Evolutionary conservation across 23 tunicate genomes (phyloP).

Genomic region (Styela clava): DNA sequence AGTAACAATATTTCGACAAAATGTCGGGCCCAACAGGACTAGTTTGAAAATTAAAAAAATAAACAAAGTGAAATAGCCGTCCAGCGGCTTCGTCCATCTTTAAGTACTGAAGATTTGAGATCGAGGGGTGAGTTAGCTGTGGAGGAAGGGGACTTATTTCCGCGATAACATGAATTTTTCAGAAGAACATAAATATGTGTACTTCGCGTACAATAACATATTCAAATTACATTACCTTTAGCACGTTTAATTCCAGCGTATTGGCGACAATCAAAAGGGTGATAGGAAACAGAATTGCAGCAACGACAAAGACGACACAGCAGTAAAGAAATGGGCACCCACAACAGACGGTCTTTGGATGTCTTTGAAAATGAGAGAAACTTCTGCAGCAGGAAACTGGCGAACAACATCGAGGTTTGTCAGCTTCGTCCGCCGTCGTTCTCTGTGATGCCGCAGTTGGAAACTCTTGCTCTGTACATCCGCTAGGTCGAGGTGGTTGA

Average conservation of each 20-base stretch:
- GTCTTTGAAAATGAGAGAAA: constrained; percentile 45
- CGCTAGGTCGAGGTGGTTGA: neutral
- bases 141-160: too few species aligned
- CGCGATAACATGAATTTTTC: too few species aligned
- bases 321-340: constrained; percentile 58
- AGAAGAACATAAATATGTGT: too few species aligned
- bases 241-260: constrained; percentile 45
- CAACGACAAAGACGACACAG: constrained; percentile 40
- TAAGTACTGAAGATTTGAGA: too few species aligned
- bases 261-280: constrained; percentile 45
- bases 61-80: too few species aligned
- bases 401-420: neutral
- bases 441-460: neutral
- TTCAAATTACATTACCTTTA: too few species aligned
- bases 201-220: too few species aligned
- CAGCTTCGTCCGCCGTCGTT: neutral
- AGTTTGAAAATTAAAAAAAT: too few species aligned
- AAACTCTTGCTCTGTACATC: neutral
- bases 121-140: too few species aligned
- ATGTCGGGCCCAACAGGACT: too few species aligned
- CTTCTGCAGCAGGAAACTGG: constrained; percentile 10
- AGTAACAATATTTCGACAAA: too few species aligned
- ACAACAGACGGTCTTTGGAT: constrained; percentile 79
- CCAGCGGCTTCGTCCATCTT: too few species aligned
- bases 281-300: constrained; percentile 56